Evolutionary conservation across 1,140 invertebrate species (phyloP), one percentile per base, ranked within the genome.

Genomic region (Meteorus sp.): DNA sequence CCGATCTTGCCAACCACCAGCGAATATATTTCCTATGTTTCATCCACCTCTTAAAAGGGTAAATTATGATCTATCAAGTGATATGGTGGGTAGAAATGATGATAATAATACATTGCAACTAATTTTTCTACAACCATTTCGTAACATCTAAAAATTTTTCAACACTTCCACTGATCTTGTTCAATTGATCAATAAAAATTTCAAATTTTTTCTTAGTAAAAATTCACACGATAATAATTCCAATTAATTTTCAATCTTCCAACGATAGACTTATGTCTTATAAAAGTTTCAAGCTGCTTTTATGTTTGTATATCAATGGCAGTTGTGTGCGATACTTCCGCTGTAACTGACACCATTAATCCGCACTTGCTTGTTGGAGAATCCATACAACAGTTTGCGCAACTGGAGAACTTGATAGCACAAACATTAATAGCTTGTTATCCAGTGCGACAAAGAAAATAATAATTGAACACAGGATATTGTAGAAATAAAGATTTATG

Each of bases 281-380:
- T n/a, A n/a, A n/a, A n/a, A n/a, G n/a, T n/a, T n/a, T n/a, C n/a
- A n/a, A n/a, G n/a, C n/a, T n/a, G n/a, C n/a, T n/a, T n/a, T n/a
- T n/a, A n/a, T n/a, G n/a, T 33, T 52, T n/a, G 8, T 22, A 50
- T 29, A 23, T 54, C 23, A 56, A 56, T 52, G 53, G 48, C 60
- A 55, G 55, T 53, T 57, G 60, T 47, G 27, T 11, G 48, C 29
- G 54, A 61, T 47, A 61, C 55, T 53, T 61, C 60, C 60, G 54
- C 54, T 22, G 60, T 56, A 61, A 61, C 57, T 11, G 55, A 57
- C 44, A 57, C 50, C 55, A 8, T 5, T 20, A n/a, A n/a, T n/a
- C n/a, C n/a, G n/a, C n/a, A n/a, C 17, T 9, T 29, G 20, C n/a
- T 11, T 19, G 45, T 52, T 15, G 11, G 29, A 43, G 56, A 51